These are phyloP conservation scores for Stylophora pistillata DNA, from an alignment of 64 coral and sea anemone species.

Conservation along the genomic window DNA sequence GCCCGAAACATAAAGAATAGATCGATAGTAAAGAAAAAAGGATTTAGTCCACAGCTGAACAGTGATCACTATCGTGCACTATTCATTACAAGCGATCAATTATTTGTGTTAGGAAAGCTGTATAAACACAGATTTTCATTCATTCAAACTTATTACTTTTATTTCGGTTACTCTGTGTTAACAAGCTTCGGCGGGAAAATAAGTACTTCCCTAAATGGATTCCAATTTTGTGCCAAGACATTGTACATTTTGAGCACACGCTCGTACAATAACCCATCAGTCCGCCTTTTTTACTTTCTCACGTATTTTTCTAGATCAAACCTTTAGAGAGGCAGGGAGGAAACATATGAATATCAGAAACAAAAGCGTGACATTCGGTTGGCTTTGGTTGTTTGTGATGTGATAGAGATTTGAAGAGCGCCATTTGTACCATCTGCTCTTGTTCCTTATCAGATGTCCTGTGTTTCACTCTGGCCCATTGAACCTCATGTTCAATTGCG, in stretches of 20 bases:
- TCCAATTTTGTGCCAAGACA: background rate
- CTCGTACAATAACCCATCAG: background rate
- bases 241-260: background rate
- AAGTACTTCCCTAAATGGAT: background rate
- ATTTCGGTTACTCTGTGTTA: slow-evolving; percentile 15
- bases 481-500: too few species aligned
- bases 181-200: background rate
- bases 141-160: slow-evolving; percentile 5
- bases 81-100: background rate
- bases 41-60: background rate
- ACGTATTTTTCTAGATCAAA: too few species aligned
- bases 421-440: too few species aligned
- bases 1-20: background rate
- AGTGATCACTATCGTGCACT: background rate
- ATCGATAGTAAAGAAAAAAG: background rate
- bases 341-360: too few species aligned
- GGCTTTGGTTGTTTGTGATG: too few species aligned
- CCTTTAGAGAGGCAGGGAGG: too few species aligned
- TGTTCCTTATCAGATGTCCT: too few species aligned
- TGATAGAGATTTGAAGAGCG: too few species aligned
- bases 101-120: background rate
- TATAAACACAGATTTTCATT: background rate
- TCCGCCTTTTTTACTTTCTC: background rate
- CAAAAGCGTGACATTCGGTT: too few species aligned
- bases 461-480: too few species aligned